Base-by-base conservation (phyloP, 37 sponge, comb jelly and placozoan species). In the Oopsacas minuta region DNA sequence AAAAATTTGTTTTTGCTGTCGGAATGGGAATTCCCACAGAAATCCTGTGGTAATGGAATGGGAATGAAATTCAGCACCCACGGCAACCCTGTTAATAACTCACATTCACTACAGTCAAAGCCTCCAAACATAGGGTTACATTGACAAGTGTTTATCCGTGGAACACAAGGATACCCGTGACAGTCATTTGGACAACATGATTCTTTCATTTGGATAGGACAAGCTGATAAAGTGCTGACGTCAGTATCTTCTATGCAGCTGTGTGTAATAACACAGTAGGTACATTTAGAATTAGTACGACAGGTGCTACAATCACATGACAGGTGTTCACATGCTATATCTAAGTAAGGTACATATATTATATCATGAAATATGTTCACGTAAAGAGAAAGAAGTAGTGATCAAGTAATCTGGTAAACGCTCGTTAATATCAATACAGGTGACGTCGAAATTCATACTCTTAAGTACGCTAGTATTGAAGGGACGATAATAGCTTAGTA, bases 141-240 rank as follows among this genome's bases (percentile, higher is more conserved):
- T 34, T 12, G 75, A n/a, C 75, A 61, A 3, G 7, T 3, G 75
- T n/a, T 12, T 10, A 61, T 10, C 30, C 28, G 7, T n/a, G 20
- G 22, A 61, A 32, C 30, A 34, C 75, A 61, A 34, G 7, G 22
- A 34, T 25, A 61, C 28, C 75, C 75, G 75, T 61, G 22, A n/a
- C 75, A 61, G 75, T 61, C 75, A 34, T 61, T 61, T 5, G 75
- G 75, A 61, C 75, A 61, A 34, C 75, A 61, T 7, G 75, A 25
- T 34, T 61, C 17, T 34, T 61, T 61, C 75, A 61, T 61, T 3
- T 25, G 30, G 22, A 61, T 61, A 34, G 75, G 30, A n/a, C 75
- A 61, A n/a, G 20, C 28, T 5, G 75, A n/a, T 34, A 10, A 5
- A 3, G 75, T 5, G 1, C 75, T n/a, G 30, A 34, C 28, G 22